phyloP scores from a whole-genome alignment of 2,888 invertebrate species.

The Acronicta leporina region DNA sequence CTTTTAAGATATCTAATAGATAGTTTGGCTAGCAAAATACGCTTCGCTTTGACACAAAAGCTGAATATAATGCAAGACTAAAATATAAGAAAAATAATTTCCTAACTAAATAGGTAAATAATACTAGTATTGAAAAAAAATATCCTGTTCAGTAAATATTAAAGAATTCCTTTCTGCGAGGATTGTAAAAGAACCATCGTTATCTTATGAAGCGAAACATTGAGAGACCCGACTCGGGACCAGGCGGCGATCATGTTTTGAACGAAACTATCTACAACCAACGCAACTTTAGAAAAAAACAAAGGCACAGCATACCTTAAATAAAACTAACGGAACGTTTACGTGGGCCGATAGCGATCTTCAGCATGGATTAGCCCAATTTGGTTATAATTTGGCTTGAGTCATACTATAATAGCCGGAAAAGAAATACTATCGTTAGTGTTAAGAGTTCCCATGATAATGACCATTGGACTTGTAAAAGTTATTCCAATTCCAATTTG shows the following conservation, averaged over 20 bases:
- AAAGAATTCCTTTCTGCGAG: slow-evolving; percentile 73
- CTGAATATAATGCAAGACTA: slow-evolving; percentile 55
- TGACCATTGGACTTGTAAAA: background rate
- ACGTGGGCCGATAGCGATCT: slow-evolving; percentile 36
- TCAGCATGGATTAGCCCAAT: slow-evolving; percentile 34
- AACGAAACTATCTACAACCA: slow-evolving; percentile 60
- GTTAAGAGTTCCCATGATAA: background rate
- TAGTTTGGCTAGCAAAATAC: slow-evolving; percentile 51
- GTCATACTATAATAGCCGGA: slow-evolving; percentile 1
- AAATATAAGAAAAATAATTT: slow-evolving; percentile 62
- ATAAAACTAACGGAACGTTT: slow-evolving; percentile 50
- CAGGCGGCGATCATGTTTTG: slow-evolving; percentile 40
- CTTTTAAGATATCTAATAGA: slow-evolving; percentile 45
- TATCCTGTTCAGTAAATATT: slow-evolving; percentile 74
- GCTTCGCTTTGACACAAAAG: slow-evolving; percentile 54
- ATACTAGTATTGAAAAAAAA: slow-evolving; percentile 67
- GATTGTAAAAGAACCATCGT: slow-evolving; percentile 63
- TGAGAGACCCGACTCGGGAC: slow-evolving; percentile 56
- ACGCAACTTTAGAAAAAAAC: slow-evolving; percentile 44
- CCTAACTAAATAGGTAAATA: slow-evolving; percentile 62
- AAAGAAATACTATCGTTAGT: background rate
- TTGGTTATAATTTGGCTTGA: slow-evolving; percentile 42
- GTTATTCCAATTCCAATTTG: background rate
- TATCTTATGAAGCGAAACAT: slow-evolving; percentile 61
- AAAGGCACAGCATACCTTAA: slow-evolving; percentile 60